These are phyloP conservation scores for Corbicula japonica DNA, from an alignment of 2,888 invertebrate species.

Conservation along the genomic window DNA sequence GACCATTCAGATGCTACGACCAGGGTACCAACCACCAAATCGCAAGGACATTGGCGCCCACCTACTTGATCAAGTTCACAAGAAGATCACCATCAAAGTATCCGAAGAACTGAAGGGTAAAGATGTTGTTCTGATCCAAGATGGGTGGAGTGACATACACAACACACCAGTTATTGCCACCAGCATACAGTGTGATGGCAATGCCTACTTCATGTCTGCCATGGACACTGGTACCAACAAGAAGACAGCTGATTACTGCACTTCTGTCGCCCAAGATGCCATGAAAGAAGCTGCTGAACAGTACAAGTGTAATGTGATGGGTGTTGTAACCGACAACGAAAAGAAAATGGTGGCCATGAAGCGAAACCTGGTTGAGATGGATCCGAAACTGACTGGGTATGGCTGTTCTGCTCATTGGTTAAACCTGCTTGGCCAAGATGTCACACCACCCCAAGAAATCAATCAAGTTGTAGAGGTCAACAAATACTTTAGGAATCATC, in stretches of 20 bases:
- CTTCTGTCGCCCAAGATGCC: constrained; percentile 14
- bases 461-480: constrained; percentile 46
- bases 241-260: constrained; percentile 53
- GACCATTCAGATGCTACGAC: constrained; percentile 43
- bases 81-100: constrained; percentile 24
- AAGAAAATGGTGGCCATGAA: constrained; percentile 46
- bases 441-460: constrained; percentile 45
- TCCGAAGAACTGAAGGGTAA: constrained; percentile 37
- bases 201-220: constrained; percentile 35
- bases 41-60: constrained; percentile 42
- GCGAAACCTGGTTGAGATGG: constrained; percentile 20
- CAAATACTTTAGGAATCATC: constrained; percentile 56
- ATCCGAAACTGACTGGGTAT: constrained; percentile 29
- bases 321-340: constrained; percentile 49
- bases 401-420: constrained; percentile 47
- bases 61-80: constrained; percentile 35
- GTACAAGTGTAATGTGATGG: constrained; percentile 44
- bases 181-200: constrained; percentile 33
- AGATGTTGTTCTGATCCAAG: constrained; percentile 35
- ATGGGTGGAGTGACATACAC: constrained; percentile 55
- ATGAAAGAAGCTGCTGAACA: constrained; percentile 27
- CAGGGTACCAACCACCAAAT: constrained; percentile 40
- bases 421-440: constrained; percentile 43
- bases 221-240: constrained; percentile 44
- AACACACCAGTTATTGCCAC: constrained; percentile 54